Base-by-base conservation (phyloP, 2,113 vertebrate genomes). In the Sinocyclocheilus grahami region DNA sequence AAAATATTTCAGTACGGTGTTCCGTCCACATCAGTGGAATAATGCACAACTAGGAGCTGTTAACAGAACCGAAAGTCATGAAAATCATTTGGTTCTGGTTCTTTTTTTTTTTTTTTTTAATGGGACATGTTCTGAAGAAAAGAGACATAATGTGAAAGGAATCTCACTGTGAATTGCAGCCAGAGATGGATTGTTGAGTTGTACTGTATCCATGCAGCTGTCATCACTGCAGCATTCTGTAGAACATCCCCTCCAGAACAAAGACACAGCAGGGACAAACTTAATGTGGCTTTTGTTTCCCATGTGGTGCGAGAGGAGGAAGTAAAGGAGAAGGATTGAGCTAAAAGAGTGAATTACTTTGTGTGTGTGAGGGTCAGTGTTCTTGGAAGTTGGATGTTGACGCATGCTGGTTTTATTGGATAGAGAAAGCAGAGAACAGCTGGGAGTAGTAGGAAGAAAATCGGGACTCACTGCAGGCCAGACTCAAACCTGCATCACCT, bases 121-220 rank as follows among this genome's bases (percentile, higher is more conserved):
- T 71, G 30, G 14, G 5, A 7, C 5, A 30, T 30, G 30, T 4
- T 18, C 14, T 37, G 4, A 74, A n/a, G 11, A 42, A 11, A 22
- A 74, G 77, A 84, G 65, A 30, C 76, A 85, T 85, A 89, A 90
- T 62, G 24, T 81, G 58, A 67, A 84, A 86, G 79, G 87, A 89
- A 89, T 89, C 86, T 86, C 37, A 5, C 86, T 89, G 87, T 82
- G 86, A 55, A 86, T 76, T 65, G 65, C 84, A 51, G 87, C 82
- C 78, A 86, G 84, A 53, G 13, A 37, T 55, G 42, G 75, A 46
- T 62, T 48, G 10, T 67, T 53, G 37, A 30, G 53, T 75, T 62
- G 74, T 86, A 71, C 37, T 65, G 53, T 65, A 74, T 78, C 63
- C 63, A 51, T 77, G 60, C 85, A 82, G 87, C 79, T 84, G 82